Evolutionary conservation across 53 echinoderm and acorn worm genomes (phyloP), one percentile per base, ranked within the genome.

Genomic region (Temnopleurus reevesii): DNA sequence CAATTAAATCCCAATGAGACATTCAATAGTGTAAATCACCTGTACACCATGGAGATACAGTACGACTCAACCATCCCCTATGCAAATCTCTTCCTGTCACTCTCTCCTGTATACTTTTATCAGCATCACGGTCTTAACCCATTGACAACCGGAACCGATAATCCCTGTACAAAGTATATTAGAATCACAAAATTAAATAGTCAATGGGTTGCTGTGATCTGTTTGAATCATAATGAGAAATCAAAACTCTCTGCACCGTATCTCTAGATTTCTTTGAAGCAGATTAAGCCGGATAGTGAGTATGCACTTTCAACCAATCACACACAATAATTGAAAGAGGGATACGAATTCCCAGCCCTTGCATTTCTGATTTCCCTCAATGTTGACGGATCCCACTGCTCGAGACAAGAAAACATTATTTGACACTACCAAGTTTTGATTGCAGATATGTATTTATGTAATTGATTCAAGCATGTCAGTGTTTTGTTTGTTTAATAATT

Each of bases 301-400:
- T 83, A 3, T 83, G 83, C 83, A 83, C 83, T 83, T 83, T 83
- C 18, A 33, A 19, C 55, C 83, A 55, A 53, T 83, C 79, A 79
- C 25, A 79, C 17, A 79, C 49, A 46, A 79, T 79, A 79, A 79
- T 79, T 79, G 79, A 79, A 79, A 79, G 49, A 47, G 79, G 54
- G 83, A 53, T 83, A 8, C 55, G 36, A 83, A 83, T 83, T 83
- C 83, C 83, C 83, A 83, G 3, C 55, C 83, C 83, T 55, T 83
- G 54, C 83, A 83, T 83, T 55, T 55, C 41, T 55, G 83, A 83
- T 83, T 53, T 83, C 83, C 83, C 83, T 35, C 6, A 1, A 55
- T 56, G 81, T 53, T 25, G 17, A 49, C 53, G 36, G 79, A 79
- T 28, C 46, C 30, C 27, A 25, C 13, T 76, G 46, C 27, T 29